Evolutionary conservation across 2,113 vertebrate genomes (phyloP).

Genomic region (Haliaeetus leucogaster): DNA sequence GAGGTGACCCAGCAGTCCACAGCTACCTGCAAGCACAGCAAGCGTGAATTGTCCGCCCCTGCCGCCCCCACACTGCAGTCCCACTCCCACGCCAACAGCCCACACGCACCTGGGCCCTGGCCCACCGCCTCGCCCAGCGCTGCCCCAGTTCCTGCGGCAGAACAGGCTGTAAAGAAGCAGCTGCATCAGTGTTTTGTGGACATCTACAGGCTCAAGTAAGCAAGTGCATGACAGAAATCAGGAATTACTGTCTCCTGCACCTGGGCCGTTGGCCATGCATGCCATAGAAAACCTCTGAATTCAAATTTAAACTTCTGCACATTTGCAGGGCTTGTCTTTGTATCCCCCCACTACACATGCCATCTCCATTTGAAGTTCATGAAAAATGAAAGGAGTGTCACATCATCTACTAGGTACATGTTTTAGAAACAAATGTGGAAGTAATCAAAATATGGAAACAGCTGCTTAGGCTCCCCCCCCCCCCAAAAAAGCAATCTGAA

Average conservation of each 20-base stretch:
- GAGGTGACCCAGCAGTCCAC: neutral
- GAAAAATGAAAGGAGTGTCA: neutral
- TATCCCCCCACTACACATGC: neutral
- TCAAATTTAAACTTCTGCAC: neutral
- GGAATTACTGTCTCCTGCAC: neutral
- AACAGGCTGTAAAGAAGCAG: neutral
- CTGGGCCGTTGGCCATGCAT: neutral
- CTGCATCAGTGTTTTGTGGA: neutral
- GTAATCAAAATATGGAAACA: neutral
- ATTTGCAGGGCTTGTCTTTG: neutral
- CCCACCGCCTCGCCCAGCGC: fast-evolving
- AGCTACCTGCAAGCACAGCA: too few species aligned
- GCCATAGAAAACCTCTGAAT: neutral
- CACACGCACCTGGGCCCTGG: neutral
- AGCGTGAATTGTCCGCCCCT: fast-evolving
- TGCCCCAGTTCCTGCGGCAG: fast-evolving
- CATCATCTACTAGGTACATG: neutral
- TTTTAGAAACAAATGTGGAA: neutral
- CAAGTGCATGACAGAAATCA: neutral
- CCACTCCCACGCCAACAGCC: fast-evolving
- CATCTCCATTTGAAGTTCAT: neutral
- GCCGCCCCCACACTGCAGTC: fast-evolving
- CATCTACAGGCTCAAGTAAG: neutral
- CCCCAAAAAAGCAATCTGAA: neutral
- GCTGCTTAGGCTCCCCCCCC: neutral